Percentiles rank a stretch among this genome's conserved stretches.
phyloP scores from a whole-genome alignment of 2,797 vertebrate genomes.

The Erpetoichthys calabaricus region DNA sequence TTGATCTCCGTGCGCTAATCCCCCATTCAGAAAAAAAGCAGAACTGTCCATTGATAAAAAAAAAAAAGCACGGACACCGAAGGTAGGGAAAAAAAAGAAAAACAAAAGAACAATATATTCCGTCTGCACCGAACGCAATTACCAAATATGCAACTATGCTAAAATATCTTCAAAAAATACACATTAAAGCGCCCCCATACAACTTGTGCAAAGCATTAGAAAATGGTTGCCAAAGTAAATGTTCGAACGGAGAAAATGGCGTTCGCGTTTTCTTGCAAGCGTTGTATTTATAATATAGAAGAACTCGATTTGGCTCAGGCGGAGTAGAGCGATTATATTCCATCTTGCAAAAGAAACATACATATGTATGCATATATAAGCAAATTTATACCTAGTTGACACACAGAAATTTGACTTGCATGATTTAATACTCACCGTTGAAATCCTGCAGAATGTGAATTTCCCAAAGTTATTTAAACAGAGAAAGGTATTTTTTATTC shows the following conservation, averaged over 20 bases:
- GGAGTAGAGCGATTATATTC: too few species aligned
- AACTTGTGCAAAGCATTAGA: conserved; percentile 13
- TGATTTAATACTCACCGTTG: too few species aligned
- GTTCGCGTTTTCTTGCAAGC: conserved; percentile 27
- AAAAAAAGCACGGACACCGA: conserved; percentile 26
- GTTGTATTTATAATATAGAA: conserved; percentile 17
- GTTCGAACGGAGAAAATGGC: conserved; percentile 44
- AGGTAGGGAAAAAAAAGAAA: conserved; percentile 5
- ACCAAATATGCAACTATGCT: too few species aligned
- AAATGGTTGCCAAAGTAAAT: conserved; percentile 44
- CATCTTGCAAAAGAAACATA: too few species aligned
- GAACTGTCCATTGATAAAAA: conserved; percentile 18
- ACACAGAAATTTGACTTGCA: too few species aligned
- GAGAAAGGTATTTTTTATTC: too few species aligned
- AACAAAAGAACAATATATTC: not conserved
- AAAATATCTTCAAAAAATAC: too few species aligned
- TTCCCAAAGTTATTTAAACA: too few species aligned
- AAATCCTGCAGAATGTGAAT: too few species aligned
- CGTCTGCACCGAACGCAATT: not conserved
- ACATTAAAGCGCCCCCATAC: not conserved
- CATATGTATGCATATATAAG: too few species aligned
- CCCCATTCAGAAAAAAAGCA: conserved; percentile 14
- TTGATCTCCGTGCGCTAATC: conserved; percentile 37
- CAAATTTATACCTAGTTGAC: too few species aligned
- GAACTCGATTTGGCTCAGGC: conserved; percentile 17